Conservation (phyloP, 2,888 invertebrate species). For the Pheosia gnoma region DNA sequence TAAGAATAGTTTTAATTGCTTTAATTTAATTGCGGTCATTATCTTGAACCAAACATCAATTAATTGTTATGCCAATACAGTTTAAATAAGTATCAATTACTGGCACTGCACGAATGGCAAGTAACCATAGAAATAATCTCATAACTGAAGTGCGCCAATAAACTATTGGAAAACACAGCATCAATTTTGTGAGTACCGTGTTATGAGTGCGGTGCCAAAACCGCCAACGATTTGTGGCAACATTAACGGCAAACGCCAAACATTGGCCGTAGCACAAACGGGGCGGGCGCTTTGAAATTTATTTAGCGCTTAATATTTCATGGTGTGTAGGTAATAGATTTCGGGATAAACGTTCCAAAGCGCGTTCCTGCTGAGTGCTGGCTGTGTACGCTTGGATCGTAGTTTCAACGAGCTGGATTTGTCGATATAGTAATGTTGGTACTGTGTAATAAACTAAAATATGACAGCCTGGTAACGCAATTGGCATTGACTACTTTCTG, state of each 20-base stretch:
- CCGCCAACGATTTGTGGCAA: slow-evolving; percentile 42
- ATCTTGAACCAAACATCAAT: too few species aligned
- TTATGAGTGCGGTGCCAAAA: slow-evolving; percentile 46
- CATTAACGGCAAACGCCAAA: slow-evolving; percentile 41
- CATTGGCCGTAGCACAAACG: slow-evolving; percentile 25
- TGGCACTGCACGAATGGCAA: too few species aligned
- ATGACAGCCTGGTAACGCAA: too few species aligned
- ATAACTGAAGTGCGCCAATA: slow-evolving; percentile 17
- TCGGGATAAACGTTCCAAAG: slow-evolving; percentile 18
- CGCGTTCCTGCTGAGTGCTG: not conserved
- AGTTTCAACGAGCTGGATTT: not conserved
- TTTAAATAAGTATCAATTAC: too few species aligned
- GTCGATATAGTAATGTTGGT: too few species aligned
- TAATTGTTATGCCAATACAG: too few species aligned
- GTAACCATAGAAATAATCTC: too few species aligned
- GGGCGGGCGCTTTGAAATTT: slow-evolving; percentile 37
- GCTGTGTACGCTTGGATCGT: not conserved
- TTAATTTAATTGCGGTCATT: too few species aligned
- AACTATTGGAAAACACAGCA: slow-evolving; percentile 26
- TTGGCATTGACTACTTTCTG: too few species aligned
- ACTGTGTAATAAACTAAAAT: too few species aligned
- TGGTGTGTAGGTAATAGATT: slow-evolving; percentile 20
- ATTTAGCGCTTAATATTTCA: slow-evolving; percentile 37
- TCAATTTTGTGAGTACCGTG: slow-evolving; percentile 36
- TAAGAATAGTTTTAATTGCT: too few species aligned